phyloP scores from a whole-genome alignment of 2,797 vertebrate species.

The Tenualosa thibaudeaui region DNA sequence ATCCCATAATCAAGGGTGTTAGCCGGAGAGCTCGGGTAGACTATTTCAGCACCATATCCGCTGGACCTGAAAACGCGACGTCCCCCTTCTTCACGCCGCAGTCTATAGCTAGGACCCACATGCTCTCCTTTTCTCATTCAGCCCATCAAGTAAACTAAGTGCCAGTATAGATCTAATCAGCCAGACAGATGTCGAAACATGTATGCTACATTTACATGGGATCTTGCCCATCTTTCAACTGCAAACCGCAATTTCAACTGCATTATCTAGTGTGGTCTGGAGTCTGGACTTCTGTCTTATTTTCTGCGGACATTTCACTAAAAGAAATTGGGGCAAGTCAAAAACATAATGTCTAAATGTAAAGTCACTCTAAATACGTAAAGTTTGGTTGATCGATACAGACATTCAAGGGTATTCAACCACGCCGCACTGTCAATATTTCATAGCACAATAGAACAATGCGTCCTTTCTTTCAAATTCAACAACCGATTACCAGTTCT shows the following conservation, averaged over 20 bases:
- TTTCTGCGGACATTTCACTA: slow-evolving; percentile 16
- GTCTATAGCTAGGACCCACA: background rate
- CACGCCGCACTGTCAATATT: slow-evolving; percentile 35
- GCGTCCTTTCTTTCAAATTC: slow-evolving; percentile 60
- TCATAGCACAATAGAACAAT: slow-evolving; percentile 60
- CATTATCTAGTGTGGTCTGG: background rate
- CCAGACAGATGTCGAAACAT: background rate
- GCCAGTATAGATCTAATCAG: background rate
- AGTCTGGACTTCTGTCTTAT: background rate
- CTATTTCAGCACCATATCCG: slow-evolving; percentile 55
- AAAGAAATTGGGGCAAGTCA: background rate
- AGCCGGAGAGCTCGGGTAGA: background rate
- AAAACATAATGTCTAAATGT: background rate
- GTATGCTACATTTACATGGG: background rate
- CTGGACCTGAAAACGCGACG: slow-evolving; percentile 45
- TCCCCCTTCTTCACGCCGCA: slow-evolving; percentile 17
- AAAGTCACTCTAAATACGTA: background rate
- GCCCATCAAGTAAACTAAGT: background rate
- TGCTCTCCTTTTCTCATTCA: background rate
- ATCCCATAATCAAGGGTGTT: slow-evolving; percentile 7
- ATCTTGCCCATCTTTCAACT: background rate
- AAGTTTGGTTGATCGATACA: background rate
- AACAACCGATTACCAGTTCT: slow-evolving; percentile 25
- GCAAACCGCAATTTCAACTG: background rate
- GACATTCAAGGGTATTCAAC: slow-evolving; percentile 22